These are phyloP conservation scores for Slavum lentiscoides DNA, from an alignment of 2,888 invertebrate genomes.

Conservation along the genomic window DNA sequence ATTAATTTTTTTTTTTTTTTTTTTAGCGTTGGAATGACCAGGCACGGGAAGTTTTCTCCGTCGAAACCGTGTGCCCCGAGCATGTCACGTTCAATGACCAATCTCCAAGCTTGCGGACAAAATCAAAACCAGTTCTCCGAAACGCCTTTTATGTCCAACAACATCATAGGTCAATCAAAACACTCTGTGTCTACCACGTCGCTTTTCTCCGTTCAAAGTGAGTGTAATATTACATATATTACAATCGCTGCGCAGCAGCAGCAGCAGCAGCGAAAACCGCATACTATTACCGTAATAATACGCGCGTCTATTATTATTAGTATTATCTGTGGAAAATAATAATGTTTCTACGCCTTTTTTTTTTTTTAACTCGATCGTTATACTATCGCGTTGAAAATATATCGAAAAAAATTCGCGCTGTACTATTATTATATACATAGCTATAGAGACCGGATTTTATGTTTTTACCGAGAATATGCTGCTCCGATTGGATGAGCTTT, in stretches of 20 bases:
- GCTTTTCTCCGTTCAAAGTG: conserved; percentile 52
- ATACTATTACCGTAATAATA: background rate
- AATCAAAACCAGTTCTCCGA: conserved; percentile 58
- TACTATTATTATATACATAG: too few species aligned
- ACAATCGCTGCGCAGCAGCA: background rate
- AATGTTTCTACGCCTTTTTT: too few species aligned
- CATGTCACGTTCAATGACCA: conserved; percentile 57
- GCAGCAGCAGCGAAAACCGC: background rate
- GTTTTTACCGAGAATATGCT: too few species aligned
- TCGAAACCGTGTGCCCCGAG: conserved; percentile 45
- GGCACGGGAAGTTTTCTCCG: conserved; percentile 17
- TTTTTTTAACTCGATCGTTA: too few species aligned
- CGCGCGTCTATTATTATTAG: too few species aligned
- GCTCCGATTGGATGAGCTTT: too few species aligned
- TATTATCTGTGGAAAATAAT: too few species aligned
- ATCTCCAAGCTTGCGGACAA: conserved; percentile 55
- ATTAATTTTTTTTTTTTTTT: background rate
- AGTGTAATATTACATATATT: background rate
- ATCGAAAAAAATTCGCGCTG: too few species aligned
- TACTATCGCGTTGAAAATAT: too few species aligned
- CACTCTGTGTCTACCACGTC: conserved; percentile 54
- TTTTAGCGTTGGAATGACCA: conserved; percentile 1
- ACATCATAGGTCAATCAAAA: conserved; percentile 52
- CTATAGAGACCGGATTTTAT: too few species aligned
- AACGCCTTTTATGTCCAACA: conserved; percentile 58